Percentiles rank a stretch among this genome's conserved stretches.
These are phyloP conservation scores for Oreochromis tanganicae DNA, from an alignment of 2,113 vertebrate genomes.

Conservation along the genomic window DNA sequence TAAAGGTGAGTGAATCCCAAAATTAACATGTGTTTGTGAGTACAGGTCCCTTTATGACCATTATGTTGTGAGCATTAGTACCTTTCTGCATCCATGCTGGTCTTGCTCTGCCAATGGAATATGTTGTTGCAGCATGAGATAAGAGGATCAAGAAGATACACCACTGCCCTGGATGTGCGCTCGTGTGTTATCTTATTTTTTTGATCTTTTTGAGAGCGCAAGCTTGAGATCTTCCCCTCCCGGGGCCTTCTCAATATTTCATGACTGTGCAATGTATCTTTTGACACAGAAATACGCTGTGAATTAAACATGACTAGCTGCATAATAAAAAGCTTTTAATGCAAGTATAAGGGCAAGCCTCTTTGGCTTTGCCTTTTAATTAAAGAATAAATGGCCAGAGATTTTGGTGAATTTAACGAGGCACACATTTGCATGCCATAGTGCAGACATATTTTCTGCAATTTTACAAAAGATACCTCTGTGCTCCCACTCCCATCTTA, in stretches of 20 bases:
- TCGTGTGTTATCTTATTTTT: conserved; percentile 56
- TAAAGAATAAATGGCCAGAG: conserved; percentile 36
- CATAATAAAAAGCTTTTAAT: conserved; percentile 65
- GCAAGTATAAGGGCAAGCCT: conserved; percentile 29
- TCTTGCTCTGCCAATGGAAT: conserved; percentile 31
- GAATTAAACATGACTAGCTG: conserved; percentile 70
- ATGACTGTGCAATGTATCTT: conserved; percentile 66
- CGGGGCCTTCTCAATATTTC: conserved; percentile 65
- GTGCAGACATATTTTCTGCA: neutral
- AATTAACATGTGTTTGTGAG: neutral
- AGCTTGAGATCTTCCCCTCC: conserved; percentile 45
- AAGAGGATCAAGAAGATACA: conserved; percentile 53
- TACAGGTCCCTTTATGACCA: neutral
- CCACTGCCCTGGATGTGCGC: conserved; percentile 46
- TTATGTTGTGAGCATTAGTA: neutral
- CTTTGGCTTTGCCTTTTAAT: conserved; percentile 43
- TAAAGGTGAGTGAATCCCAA: neutral
- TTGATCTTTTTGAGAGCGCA: conserved; percentile 57
- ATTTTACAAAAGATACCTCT: neutral
- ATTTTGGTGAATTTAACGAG: conserved; percentile 29
- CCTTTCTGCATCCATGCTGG: neutral
- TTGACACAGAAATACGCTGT: conserved; percentile 65
- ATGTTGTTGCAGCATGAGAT: conserved; percentile 38
- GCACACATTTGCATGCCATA: neutral
- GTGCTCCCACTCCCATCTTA: neutral